phyloP scores from a whole-genome alignment of 2,888 invertebrate species.

The Lycaena phlaeas region DNA sequence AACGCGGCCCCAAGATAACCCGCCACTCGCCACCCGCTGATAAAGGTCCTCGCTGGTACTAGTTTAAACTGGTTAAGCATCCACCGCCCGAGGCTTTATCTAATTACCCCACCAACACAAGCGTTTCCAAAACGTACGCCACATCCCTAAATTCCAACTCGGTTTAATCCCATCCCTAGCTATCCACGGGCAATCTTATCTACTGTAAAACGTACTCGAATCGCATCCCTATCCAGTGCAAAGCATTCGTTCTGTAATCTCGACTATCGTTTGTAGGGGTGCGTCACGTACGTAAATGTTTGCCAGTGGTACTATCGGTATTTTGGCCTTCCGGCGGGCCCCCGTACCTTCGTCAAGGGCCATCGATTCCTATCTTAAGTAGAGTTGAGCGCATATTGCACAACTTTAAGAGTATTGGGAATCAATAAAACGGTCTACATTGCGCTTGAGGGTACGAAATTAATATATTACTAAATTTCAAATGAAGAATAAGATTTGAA shows the following conservation, averaged over 20 bases:
- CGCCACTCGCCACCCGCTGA: constrained; percentile 68
- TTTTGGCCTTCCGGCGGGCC: constrained; percentile 41
- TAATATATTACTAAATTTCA: too few species aligned
- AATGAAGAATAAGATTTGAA: too few species aligned
- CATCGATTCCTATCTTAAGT: constrained; percentile 55
- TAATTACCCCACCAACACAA: constrained; percentile 62
- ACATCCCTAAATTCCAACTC: too few species aligned
- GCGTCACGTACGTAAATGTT: constrained; percentile 61
- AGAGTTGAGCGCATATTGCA: constrained; percentile 52
- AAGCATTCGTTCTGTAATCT: constrained; percentile 42
- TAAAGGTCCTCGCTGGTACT: constrained; percentile 58
- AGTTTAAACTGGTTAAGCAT: constrained; percentile 69
- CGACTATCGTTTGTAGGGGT: constrained; percentile 31
- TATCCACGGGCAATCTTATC: too few species aligned
- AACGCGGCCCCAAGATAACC: constrained; percentile 68
- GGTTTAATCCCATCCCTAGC: too few species aligned
- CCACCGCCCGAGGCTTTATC: constrained; percentile 66
- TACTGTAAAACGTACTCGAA: too few species aligned
- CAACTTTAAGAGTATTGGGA: constrained; percentile 42
- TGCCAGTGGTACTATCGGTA: constrained; percentile 43
- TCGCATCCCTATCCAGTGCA: constrained; percentile 9
- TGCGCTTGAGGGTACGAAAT: too few species aligned
- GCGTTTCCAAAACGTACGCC: constrained; percentile 21
- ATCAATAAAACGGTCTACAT: constrained; percentile 39
- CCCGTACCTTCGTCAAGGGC: constrained; percentile 47